Conservation (phyloP, 2,888 invertebrate genomes). For the Caenorhabditis sp. region DNA sequence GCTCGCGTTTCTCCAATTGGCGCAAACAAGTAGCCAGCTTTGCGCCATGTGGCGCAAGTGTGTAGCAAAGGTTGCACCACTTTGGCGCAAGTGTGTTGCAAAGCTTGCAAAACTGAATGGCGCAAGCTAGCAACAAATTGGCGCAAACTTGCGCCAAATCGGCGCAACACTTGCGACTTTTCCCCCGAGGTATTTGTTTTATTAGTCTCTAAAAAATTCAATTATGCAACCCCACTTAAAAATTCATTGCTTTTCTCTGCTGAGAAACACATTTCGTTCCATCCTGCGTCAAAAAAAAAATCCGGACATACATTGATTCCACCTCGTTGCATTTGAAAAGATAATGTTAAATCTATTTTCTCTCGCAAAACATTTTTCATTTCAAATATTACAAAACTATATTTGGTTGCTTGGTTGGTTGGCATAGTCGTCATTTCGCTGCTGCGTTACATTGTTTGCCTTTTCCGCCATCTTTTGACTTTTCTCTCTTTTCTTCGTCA, state of each 20-base stretch:
- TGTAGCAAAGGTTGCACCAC: too few species aligned
- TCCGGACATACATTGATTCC: neutral
- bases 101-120: too few species aligned
- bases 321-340: neutral
- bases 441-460: neutral
- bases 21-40: too few species aligned
- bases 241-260: neutral
- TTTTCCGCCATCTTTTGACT: neutral
- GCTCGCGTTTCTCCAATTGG: too few species aligned
- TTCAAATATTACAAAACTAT: too few species aligned
- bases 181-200: too few species aligned
- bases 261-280: neutral
- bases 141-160: too few species aligned
- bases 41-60: too few species aligned
- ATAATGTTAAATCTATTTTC: neutral
- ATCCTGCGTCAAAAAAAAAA: neutral
- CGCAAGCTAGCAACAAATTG: too few species aligned
- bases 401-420: neutral
- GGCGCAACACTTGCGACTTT: too few species aligned
- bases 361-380: too few species aligned
- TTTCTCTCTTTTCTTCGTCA: neutral
- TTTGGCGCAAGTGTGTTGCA: too few species aligned
- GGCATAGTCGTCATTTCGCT: neutral
- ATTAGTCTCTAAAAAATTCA: neutral
- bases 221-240: neutral